Conservation (phyloP, 2,888 invertebrate genomes). For the Augiades crinisus region DNA sequence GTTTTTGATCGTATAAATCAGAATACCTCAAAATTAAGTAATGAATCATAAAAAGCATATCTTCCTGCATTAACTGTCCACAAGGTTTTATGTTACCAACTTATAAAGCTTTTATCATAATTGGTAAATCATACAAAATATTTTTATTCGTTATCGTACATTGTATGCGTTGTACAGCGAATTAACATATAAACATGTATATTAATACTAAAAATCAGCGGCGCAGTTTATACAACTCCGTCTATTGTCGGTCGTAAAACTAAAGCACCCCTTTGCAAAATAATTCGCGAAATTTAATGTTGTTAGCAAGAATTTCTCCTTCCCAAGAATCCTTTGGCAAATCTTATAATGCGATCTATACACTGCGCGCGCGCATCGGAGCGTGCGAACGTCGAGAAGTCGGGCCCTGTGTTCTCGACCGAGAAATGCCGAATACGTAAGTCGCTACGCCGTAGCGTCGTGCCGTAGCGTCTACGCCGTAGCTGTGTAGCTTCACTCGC, state of each 20-base stretch:
- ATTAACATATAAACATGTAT: too few relatives aligned
- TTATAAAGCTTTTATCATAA: too few relatives aligned
- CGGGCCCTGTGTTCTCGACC: conserved; percentile 42
- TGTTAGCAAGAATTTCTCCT: conserved; percentile 22
- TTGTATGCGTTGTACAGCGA: too few relatives aligned
- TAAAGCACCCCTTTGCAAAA: conserved; percentile 18
- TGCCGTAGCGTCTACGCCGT: conserved; percentile 36
- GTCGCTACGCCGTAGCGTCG: conserved; percentile 35
- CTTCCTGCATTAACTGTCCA: too few relatives aligned
- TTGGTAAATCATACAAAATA: too few relatives aligned
- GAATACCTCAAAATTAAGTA: too few relatives aligned
- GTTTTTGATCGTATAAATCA: too few relatives aligned
- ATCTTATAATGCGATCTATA: conserved; percentile 45
- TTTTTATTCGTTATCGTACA: too few relatives aligned
- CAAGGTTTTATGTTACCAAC: too few relatives aligned
- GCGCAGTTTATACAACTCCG: too few relatives aligned
- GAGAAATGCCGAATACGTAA: conserved; percentile 55
- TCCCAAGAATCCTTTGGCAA: conserved; percentile 48
- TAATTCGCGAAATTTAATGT: conserved; percentile 19
- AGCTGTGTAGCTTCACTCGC: conserved; percentile 42
- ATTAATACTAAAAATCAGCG: too few relatives aligned
- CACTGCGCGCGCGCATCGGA: conserved; percentile 43
- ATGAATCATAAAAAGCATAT: too few relatives aligned
- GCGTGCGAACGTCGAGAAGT: conserved; percentile 47
- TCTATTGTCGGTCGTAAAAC: conserved; percentile 10